Evolutionary conservation across 2,113 vertebrate species (phyloP), one percentile per base, ranked within the genome.

Genomic region (Bombycilla garrulus): DNA sequence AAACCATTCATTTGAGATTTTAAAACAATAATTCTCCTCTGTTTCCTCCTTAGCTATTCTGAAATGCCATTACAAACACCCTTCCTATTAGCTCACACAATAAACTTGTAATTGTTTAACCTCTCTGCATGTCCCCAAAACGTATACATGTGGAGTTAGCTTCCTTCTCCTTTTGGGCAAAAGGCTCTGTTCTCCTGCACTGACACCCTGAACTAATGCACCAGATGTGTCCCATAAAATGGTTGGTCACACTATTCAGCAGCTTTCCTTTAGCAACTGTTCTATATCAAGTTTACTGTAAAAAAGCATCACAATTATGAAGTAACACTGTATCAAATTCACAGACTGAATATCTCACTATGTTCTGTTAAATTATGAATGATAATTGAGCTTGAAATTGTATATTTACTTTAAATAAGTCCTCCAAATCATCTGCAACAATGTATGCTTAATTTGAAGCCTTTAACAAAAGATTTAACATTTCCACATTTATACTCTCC

Each of bases 201-300:
- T 33, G 96, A 97, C 94, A 97, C 97, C 97, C 97, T 98, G 98
- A 98, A 98, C 97, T 97, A 98, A 98, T 98, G 98, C 93, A 89
- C 98, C 97, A 98, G 98, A 98, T 98, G 97, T 97, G 96, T 97
- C 97, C 97, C 96, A 97, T 98, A 98, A 98, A 98, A 94, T 31
- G 96, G 95, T 97, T 94, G 95, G 97, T 98, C 97, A 98, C 97
- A 98, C 97, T 92, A 93, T 95, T 97, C 95, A 97, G 97, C 86
- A 97, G 92, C 81, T 97, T 97, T 95, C 95, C 97, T 96, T 97
- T 93, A 97, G 94, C 98, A 98, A 98, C 97, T 98, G 98, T 97
- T 98, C 95, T 97, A 97, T 98, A 98, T 98, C 97, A 98, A 97
- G 97, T 98, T 98, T 96, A 97, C 97, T 97, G 94, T 92, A 97